Conservation (phyloP, 2,888 invertebrate genomes). For the Petrolisthes manimaculis region DNA sequence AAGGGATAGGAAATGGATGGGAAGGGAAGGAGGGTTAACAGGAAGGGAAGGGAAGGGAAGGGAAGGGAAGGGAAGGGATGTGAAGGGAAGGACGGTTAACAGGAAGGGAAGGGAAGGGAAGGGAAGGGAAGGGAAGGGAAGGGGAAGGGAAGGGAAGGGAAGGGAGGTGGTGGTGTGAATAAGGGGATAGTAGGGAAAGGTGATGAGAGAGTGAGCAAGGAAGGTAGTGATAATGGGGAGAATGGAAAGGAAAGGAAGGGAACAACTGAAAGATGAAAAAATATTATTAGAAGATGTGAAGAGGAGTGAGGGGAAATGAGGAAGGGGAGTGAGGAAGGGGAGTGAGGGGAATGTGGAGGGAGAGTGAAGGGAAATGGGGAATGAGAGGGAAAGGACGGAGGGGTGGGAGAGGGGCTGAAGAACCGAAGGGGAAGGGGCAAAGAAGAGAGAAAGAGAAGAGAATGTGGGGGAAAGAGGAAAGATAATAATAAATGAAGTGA, state of each 20-base stretch:
- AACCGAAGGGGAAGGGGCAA: background rate
- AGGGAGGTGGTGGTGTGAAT: background rate
- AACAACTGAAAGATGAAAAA: background rate
- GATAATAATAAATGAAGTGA: background rate
- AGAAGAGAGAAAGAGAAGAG: background rate
- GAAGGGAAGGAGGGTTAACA: background rate
- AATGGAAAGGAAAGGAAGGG: background rate
- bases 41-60: background rate
- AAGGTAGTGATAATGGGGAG: background rate
- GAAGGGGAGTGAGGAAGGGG: background rate
- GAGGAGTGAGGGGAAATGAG: background rate
- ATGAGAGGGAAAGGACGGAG: background rate
- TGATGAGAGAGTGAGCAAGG: background rate
- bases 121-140: background rate
- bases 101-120: background rate
- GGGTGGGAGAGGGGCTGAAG: background rate
- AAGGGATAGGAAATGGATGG: background rate
- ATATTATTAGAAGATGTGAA: background rate
- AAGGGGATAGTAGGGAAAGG: background rate
- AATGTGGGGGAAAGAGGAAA: background rate
- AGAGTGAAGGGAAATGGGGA: background rate
- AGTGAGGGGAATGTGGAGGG: background rate
- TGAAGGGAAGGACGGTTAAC: background rate
- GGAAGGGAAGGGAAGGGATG: background rate
- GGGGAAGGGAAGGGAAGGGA: background rate